Base-by-base conservation (phyloP, 2,113 vertebrate genomes). In the Clarias macrocephalus region DNA sequence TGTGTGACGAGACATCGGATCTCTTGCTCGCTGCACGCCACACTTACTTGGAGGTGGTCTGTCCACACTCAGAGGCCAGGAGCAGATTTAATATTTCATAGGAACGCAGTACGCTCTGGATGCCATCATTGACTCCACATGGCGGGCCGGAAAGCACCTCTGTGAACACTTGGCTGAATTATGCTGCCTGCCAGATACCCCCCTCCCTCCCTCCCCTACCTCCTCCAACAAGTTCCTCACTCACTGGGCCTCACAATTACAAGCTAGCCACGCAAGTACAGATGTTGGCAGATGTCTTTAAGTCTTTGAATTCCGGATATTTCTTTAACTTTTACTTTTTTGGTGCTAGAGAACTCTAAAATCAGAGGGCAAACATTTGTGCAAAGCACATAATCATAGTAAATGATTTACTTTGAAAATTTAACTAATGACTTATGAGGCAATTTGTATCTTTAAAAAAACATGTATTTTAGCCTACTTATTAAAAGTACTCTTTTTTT, bases 21-120 rank as follows among this genome's bases (percentile, higher is more conserved):
- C 91, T 88, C 3, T 76, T 91, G 92, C 94, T 95, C 93, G 18
- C 89, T 11, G 92, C 94, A 93, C 92, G 91, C 91, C 95, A 95
- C 87, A 88, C 92, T 93, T 87, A 88, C 93, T 92, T 96, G 95
- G 97, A 98, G 97, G 97, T 98, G 97, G 97, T 98, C 97, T 95
- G 95, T 95, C 97, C 96, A 93, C 96, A 94, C 93, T 95, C 93
- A 92, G 95, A 91, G 95, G 94, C 95, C 90, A 93, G 92, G 92
- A 96, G 95, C 95, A 96, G 96, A 97, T 97, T 98, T 96, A 96
- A 97, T 98, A 97, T 98, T 98, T 98, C 97, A 97, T 97, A 97
- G 95, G 95, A 96, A 93, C 94, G 92, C 95, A 96, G 96, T 94
- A 93, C 94, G 95, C 95, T 95, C 95, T 95, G 96, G 96, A 96